Evolutionary conservation across 2,113 vertebrate species (phyloP).

Genomic region (Platysternon megacephalum): DNA sequence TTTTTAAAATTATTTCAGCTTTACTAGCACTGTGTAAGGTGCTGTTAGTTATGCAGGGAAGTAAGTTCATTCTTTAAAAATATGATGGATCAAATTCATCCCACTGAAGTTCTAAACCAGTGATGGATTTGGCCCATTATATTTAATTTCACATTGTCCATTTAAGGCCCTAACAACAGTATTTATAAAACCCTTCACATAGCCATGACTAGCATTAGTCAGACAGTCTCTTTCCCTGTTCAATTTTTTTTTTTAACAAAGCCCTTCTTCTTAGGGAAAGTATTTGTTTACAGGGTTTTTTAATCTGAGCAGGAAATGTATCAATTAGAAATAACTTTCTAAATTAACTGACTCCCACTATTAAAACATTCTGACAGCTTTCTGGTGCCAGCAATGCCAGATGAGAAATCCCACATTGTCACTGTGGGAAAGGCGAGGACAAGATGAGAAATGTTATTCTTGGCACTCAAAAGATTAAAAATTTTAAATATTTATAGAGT

Average conservation of each 20-base stretch:
- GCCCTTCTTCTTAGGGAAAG: constrained; percentile 60
- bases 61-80: background rate
- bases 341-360: constrained; percentile 67
- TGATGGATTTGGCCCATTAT: background rate
- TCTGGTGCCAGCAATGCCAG: constrained; percentile 38
- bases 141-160: constrained; percentile 31
- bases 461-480: constrained; percentile 51
- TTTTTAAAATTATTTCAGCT: background rate
- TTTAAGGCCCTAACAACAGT: constrained; percentile 33
- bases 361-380: background rate
- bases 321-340: constrained; percentile 61
- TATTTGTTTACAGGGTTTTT: constrained; percentile 52
- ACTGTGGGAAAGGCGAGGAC: constrained; percentile 49
- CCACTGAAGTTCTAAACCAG: background rate
- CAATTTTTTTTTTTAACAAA: constrained; percentile 30
- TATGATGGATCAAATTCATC: background rate
- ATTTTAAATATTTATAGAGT: constrained; percentile 79
- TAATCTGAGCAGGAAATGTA: constrained; percentile 65
- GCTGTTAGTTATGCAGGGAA: background rate
- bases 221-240: constrained; percentile 39
- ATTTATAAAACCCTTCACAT: constrained; percentile 62
- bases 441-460: constrained; percentile 51
- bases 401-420: constrained; percentile 46
- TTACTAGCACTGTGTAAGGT: background rate
- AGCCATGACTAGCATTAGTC: constrained; percentile 2